Conservation (phyloP, 2,888 invertebrate species). For the Lymantria monacha region DNA sequence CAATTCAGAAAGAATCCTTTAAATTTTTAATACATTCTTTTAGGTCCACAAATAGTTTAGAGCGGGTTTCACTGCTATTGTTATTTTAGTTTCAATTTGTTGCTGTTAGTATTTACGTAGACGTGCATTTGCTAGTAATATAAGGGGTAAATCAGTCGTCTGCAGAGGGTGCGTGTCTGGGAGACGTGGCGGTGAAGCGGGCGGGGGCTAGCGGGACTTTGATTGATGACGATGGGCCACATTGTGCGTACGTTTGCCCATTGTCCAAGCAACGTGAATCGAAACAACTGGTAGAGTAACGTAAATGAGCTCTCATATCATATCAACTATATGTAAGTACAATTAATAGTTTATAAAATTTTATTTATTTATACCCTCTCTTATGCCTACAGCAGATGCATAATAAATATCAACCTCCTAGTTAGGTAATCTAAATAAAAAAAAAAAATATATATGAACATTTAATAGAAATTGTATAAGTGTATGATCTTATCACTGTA, state of each 20-base stretch:
- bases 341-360: not conserved
- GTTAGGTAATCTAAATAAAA: no score
- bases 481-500: no score
- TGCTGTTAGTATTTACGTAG: slow-evolving; percentile 31
- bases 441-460: no score
- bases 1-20: slow-evolving; percentile 2
- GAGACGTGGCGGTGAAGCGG: slow-evolving; percentile 15
- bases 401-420: no score
- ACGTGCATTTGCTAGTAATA: slow-evolving; percentile 51
- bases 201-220: slow-evolving; percentile 38
- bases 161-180: slow-evolving; percentile 45
- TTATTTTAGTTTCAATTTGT: slow-evolving; percentile 32
- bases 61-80: slow-evolving; percentile 1
- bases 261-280: slow-evolving; percentile 68
- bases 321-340: slow-evolving; percentile 28
- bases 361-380: not conserved
- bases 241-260: slow-evolving; percentile 63
- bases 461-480: no score
- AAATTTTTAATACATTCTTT: slow-evolving; percentile 16
- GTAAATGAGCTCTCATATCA: slow-evolving; percentile 53
- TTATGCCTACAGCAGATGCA: no score
- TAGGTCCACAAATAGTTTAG: slow-evolving; percentile 9
- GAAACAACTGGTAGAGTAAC: slow-evolving; percentile 65
- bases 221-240: slow-evolving; percentile 69
- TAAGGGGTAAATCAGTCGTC: slow-evolving; percentile 46